Evolutionary conservation across 2,888 invertebrate species (phyloP).

Genomic region (Orthonevra nobilis): DNA sequence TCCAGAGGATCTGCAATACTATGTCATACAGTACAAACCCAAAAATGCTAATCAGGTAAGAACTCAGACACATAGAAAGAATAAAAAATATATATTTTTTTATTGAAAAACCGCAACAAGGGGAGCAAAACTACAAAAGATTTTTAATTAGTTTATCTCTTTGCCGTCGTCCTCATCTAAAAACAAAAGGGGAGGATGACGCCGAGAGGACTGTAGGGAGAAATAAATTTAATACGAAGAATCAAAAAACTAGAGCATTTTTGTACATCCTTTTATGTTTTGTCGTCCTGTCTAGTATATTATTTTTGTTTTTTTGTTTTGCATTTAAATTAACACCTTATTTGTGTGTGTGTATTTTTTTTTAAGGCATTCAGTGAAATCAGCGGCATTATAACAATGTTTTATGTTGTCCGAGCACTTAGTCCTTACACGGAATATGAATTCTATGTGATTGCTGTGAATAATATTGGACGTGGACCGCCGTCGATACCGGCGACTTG

Average conservation of each 20-base stretch:
- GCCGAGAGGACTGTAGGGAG: not conserved
- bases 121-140: constrained; percentile 39
- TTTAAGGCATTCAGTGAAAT: constrained; percentile 93
- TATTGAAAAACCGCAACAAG: not conserved
- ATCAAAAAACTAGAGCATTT: constrained; percentile 27
- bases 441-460: constrained; percentile 96
- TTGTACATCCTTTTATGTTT: too few relatives aligned
- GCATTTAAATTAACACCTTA: not conserved
- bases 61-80: not conserved
- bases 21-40: constrained; percentile 97
- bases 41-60: constrained; percentile 91
- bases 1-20: constrained; percentile 95
- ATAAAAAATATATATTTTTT: not conserved
- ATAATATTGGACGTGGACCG: constrained; percentile 95
- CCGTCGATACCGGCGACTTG: constrained; percentile 93
- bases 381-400: constrained; percentile 95
- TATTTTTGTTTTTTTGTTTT: constrained; percentile 21
- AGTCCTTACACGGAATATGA: constrained; percentile 98
- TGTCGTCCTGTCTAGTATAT: constrained; percentile 30
- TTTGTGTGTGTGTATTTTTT: constrained; percentile 20
- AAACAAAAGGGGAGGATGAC: not conserved
- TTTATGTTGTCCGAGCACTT: constrained; percentile 93
- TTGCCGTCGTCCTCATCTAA: not conserved
- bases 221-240: constrained; percentile 42
- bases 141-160: constrained; percentile 59